These are phyloP conservation scores for Heterochromis multidens DNA, from an alignment of 2,113 vertebrate species.

Conservation along the genomic window DNA sequence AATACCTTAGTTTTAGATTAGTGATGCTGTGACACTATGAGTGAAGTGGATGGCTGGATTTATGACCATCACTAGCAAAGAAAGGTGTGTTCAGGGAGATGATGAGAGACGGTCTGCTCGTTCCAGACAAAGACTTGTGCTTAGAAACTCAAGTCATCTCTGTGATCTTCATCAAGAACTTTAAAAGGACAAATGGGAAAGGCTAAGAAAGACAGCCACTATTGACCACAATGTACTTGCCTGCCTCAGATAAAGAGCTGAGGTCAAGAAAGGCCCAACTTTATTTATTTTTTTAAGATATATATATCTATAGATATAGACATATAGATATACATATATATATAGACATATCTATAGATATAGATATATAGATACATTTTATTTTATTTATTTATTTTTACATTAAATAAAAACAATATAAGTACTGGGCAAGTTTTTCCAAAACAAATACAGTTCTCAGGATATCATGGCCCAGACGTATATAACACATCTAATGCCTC, in stretches of 20 bases:
- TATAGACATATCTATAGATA: no score
- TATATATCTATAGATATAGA: no score
- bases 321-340: no score
- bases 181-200: neutral
- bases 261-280: neutral
- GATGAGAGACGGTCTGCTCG: neutral
- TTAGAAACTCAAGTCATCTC: neutral
- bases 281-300: no score
- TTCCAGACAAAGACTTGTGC: neutral
- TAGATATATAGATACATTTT: no score
- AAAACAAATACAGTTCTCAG: neutral
- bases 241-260: neutral
- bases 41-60: neutral
- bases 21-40: fast-evolving
- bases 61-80: neutral
- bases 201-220: neutral
- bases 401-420: no score
- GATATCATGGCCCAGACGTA: neutral
- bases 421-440: neutral
- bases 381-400: no score
- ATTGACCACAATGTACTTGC: neutral
- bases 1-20: neutral
- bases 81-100: neutral
- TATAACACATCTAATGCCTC: neutral
- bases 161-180: neutral